Conservation (phyloP, 2,888 invertebrate genomes). For the Nasonovia ribisnigri region DNA sequence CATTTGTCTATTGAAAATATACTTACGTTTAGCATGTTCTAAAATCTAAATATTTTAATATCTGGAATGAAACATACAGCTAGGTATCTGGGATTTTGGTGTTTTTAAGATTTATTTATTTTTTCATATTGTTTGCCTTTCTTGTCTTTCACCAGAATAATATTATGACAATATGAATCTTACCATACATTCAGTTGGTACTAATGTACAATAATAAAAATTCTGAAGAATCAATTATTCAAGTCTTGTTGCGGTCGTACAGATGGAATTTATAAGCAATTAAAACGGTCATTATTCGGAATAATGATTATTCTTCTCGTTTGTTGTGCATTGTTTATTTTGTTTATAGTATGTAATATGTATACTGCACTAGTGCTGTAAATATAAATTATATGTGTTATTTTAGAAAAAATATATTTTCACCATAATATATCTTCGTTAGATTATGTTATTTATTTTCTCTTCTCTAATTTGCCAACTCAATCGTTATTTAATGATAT, state of each 20-base stretch:
- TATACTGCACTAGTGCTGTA: neutral
- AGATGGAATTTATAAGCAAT: neutral
- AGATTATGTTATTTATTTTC: slow-evolving; percentile 16
- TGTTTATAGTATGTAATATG: too few relatives aligned
- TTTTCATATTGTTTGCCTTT: too few relatives aligned
- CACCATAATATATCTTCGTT: neutral
- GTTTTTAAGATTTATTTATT: too few relatives aligned
- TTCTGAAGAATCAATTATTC: neutral
- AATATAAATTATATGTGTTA: neutral
- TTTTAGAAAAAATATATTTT: neutral
- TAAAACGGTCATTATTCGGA: neutral
- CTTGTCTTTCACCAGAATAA: neutral
- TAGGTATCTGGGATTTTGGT: too few relatives aligned
- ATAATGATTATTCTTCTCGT: neutral
- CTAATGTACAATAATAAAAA: neutral
- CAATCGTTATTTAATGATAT: neutral
- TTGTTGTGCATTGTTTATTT: neutral
- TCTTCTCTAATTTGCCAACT: neutral
- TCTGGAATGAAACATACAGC: too few relatives aligned
- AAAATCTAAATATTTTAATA: too few relatives aligned
- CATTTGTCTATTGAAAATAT: too few relatives aligned
- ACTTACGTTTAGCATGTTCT: too few relatives aligned
- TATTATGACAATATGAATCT: neutral
- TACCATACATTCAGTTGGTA: neutral
- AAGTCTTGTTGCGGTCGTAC: neutral